These are phyloP conservation scores for Podotricha telesiphe DNA, from an alignment of 2,888 invertebrate genomes.

Conservation along the genomic window DNA sequence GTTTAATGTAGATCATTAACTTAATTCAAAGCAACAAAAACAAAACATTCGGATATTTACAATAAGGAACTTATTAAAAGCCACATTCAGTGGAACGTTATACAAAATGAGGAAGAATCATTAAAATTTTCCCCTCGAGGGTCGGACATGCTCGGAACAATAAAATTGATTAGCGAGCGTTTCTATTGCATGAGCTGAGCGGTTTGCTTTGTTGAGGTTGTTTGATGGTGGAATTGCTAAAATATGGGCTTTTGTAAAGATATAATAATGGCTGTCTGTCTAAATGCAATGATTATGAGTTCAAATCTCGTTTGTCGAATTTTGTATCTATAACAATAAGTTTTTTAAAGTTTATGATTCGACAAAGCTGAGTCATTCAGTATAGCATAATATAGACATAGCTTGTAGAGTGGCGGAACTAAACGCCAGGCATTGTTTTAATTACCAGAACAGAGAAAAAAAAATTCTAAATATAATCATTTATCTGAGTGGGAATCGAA, in stretches of 20 bases:
- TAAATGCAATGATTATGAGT: background rate
- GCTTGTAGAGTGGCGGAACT: no score
- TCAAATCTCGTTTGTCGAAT: background rate
- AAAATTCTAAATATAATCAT: no score
- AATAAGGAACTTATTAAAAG: slow-evolving; percentile 34
- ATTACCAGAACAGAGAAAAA: no score
- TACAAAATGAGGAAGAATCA: slow-evolving; percentile 68
- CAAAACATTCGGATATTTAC: background rate
- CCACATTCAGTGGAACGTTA: slow-evolving; percentile 56
- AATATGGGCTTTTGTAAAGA: background rate
- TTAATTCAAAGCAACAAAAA: slow-evolving; percentile 10
- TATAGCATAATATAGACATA: no score
- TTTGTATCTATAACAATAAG: no score
- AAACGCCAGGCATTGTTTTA: no score
- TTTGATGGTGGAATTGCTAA: slow-evolving; percentile 6
- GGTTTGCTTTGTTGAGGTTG: slow-evolving; percentile 21
- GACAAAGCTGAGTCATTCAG: no score
- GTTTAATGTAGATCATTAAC: background rate
- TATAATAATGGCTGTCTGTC: background rate
- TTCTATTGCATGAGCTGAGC: slow-evolving; percentile 24
- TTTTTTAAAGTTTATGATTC: no score
- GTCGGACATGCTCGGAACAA: slow-evolving; percentile 57
- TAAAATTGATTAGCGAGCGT: slow-evolving; percentile 50
- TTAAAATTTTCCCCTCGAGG: slow-evolving; percentile 63
- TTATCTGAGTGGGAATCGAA: no score